Conservation (phyloP, 1,140 invertebrate genomes). For the Hydropsyche tenuis region DNA sequence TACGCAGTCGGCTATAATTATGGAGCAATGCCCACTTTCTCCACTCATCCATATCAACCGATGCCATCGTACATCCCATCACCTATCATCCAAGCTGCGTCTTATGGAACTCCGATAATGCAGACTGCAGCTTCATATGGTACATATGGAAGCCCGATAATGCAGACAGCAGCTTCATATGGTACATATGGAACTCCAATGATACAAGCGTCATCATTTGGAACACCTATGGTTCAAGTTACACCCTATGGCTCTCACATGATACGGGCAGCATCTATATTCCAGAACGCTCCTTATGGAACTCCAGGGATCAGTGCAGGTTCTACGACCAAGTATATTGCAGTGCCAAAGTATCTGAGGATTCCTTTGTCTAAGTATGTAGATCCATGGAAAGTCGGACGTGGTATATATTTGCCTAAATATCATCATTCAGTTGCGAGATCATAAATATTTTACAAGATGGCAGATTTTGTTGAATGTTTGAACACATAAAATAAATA, state of each 20-base stretch:
- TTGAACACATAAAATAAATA: too few species aligned
- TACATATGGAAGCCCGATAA: too few species aligned
- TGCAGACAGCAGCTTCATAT: too few species aligned
- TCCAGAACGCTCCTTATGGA: not conserved
- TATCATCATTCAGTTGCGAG: conserved; percentile 7
- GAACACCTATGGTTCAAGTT: too few species aligned
- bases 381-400: conserved; percentile 5
- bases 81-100: conserved; percentile 7
- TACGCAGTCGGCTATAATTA: conserved; percentile 24
- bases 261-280: not conserved
- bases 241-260: not conserved
- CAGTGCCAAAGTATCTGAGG: conserved; percentile 31
- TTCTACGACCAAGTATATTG: conserved; percentile 17
- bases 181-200: not conserved
- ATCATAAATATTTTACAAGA: not conserved
- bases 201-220: not conserved
- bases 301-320: conserved; percentile 1
- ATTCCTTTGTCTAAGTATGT: conserved; percentile 31
- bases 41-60: conserved; percentile 17
- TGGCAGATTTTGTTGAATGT: not conserved
- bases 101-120: not conserved
- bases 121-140: too few species aligned
- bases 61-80: conserved; percentile 7
- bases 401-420: not conserved
- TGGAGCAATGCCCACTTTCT: not conserved